phyloP scores from a whole-genome alignment of 2,888 invertebrate species.

The Antheraea assamensis region DNA sequence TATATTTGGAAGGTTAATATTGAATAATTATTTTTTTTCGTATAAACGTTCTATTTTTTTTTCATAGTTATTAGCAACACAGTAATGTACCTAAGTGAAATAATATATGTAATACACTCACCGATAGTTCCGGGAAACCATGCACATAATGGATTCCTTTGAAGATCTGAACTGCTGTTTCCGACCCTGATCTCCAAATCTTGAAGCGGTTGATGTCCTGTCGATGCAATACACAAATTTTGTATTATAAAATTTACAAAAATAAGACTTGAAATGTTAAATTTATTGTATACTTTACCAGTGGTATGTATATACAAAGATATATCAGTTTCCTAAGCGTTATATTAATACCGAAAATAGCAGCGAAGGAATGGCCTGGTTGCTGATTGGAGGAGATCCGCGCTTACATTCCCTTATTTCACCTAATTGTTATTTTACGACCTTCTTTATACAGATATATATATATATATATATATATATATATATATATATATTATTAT shows the following conservation, averaged over 20 bases:
- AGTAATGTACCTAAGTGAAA: not conserved
- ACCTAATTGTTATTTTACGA: too few relatives aligned
- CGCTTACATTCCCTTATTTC: too few relatives aligned
- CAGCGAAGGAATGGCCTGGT: too few relatives aligned
- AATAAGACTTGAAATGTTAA: not conserved
- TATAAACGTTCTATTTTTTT: not conserved
- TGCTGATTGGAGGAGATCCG: too few relatives aligned
- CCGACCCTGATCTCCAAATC: conserved; percentile 95
- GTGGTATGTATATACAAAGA: not conserved
- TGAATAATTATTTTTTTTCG: not conserved
- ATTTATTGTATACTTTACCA: not conserved
- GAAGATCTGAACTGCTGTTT: conserved; percentile 92
- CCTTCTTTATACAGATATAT: too few relatives aligned
- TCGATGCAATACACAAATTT: not conserved
- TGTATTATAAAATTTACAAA: not conserved
- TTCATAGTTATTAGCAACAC: not conserved
- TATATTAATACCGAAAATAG: too few relatives aligned
- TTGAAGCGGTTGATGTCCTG: conserved; percentile 93
- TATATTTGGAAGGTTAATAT: not conserved
- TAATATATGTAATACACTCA: conserved; percentile 57
- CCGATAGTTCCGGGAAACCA: conserved; percentile 96
- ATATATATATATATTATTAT: too few relatives aligned
- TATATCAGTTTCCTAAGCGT: not conserved
- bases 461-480: too few relatives aligned
- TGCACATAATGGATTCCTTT: conserved; percentile 94